Percentiles rank a stretch among this genome's conserved stretches.
phyloP scores from a whole-genome alignment of 2,888 invertebrate genomes.

The Tridacna gigas region DNA sequence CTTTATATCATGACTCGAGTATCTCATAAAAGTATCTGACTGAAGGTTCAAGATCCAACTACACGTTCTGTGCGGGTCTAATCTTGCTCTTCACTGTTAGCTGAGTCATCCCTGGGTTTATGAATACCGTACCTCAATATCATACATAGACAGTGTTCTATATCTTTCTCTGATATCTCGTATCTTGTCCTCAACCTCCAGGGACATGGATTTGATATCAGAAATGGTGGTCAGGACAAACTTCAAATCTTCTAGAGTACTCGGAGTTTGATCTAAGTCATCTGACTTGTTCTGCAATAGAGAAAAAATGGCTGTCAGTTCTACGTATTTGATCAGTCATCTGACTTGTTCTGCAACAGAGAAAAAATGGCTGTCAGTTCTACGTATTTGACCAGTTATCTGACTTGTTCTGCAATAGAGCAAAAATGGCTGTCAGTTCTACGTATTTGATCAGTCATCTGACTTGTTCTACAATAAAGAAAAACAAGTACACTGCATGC shows the following conservation, averaged over 20 bases:
- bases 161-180: conserved; percentile 91
- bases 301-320: too few species aligned
- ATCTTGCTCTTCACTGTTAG: too few species aligned
- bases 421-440: not conserved
- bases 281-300: conserved; percentile 86
- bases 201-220: conserved; percentile 90
- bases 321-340: too few species aligned
- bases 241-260: conserved; percentile 92
- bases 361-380: too few species aligned
- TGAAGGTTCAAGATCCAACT: too few species aligned
- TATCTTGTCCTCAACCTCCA: conserved; percentile 92
- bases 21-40: too few species aligned
- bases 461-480: not conserved
- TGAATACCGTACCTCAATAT: conserved; percentile 87
- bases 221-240: conserved; percentile 93
- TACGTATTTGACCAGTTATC: not conserved
- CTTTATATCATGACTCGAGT: too few species aligned
- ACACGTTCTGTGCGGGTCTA: too few species aligned
- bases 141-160: conserved; percentile 90
- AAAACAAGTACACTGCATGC: too few species aligned
- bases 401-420: not conserved
- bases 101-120: too few species aligned
- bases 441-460: not conserved
- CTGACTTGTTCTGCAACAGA: too few species aligned
- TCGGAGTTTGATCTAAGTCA: conserved; percentile 91